Conservation (phyloP, 2,113 vertebrate genomes). For the Channa maculata region DNA sequence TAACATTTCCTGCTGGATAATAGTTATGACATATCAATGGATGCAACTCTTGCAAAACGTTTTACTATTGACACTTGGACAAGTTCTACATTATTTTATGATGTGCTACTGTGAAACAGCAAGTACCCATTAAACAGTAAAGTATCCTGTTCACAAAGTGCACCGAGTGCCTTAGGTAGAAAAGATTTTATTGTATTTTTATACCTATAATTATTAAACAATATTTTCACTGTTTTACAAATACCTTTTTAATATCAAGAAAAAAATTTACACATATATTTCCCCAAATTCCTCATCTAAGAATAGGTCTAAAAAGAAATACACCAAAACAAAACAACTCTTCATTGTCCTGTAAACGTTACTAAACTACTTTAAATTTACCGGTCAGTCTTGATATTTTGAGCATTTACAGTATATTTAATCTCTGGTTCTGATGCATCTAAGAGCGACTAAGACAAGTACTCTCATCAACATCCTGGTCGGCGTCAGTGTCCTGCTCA, state of each 20-base stretch:
- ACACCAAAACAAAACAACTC: slow-evolving; percentile 6
- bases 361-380: slow-evolving; percentile 22
- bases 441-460: slow-evolving; percentile 62
- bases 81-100: too few species aligned
- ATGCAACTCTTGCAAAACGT: too few species aligned
- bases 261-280: slow-evolving; percentile 14
- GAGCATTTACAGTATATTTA: slow-evolving; percentile 2
- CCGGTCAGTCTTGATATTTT: slow-evolving; percentile 8
- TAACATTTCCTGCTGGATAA: too few species aligned
- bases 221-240: slow-evolving; percentile 14
- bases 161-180: too few species aligned
- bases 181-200: too few species aligned
- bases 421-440: not conserved
- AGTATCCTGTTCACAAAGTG: too few species aligned
- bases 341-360: slow-evolving; percentile 14
- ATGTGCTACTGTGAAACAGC: too few species aligned
- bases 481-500: slow-evolving; percentile 65
- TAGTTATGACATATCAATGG: too few species aligned
- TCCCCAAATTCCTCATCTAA: slow-evolving; percentile 27
- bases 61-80: too few species aligned
- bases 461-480: slow-evolving; percentile 65
- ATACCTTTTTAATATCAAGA: not conserved
- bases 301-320: slow-evolving; percentile 17
- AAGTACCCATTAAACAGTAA: too few species aligned
- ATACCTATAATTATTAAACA: too few species aligned